Evolutionary conservation across 2,797 vertebrate species (phyloP).

Genomic region (Caiman crocodilus): DNA sequence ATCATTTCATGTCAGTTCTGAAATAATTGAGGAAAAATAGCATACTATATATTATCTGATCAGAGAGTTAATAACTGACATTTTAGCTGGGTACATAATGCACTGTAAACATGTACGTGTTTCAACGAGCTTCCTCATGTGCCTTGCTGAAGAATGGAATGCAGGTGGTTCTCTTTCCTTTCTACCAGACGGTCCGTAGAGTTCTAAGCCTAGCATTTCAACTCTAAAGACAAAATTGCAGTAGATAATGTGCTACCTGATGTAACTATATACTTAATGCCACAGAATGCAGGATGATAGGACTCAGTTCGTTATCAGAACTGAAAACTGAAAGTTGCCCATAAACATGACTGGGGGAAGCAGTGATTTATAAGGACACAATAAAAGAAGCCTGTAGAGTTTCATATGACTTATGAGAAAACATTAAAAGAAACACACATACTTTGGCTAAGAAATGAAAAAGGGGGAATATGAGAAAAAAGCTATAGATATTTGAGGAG

Average conservation of each 20-base stretch:
- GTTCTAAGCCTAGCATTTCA: slow-evolving; percentile 41
- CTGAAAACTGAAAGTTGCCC: neutral
- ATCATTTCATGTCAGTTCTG: slow-evolving; percentile 37
- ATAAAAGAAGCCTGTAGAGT: neutral
- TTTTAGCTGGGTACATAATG: neutral
- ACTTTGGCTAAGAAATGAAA: neutral
- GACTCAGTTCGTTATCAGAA: neutral
- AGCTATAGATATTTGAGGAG: neutral
- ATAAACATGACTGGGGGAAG: neutral
- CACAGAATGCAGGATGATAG: neutral
- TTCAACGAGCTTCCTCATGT: neutral
- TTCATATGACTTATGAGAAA: neutral
- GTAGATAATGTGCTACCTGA: neutral
- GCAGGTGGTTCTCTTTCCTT: neutral
- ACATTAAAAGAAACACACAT: neutral
- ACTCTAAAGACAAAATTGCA: neutral
- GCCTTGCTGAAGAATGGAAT: slow-evolving; percentile 49
- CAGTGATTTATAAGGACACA: neutral
- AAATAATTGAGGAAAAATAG: slow-evolving; percentile 51
- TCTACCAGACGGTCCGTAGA: neutral
- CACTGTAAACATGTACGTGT: slow-evolving; percentile 1
- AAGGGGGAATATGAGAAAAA: neutral
- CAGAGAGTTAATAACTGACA: slow-evolving; percentile 40
- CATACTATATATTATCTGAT: slow-evolving; percentile 46
- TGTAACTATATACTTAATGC: slow-evolving; percentile 3